Evolutionary conservation across 2,113 vertebrate genomes (phyloP).

Genomic region (Euleptes europaea): DNA sequence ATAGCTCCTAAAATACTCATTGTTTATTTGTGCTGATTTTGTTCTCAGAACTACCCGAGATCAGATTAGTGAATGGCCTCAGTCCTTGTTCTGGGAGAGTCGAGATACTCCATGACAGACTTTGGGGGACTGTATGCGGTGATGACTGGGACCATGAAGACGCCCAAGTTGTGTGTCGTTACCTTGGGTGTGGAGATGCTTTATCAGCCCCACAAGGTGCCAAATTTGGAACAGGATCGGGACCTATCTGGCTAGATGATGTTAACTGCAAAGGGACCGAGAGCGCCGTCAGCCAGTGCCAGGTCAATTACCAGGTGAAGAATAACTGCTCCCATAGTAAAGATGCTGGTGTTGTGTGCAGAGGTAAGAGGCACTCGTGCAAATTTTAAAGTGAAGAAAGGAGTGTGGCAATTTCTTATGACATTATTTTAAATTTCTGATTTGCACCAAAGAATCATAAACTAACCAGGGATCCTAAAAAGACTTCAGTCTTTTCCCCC

Average conservation of each 20-base stretch:
- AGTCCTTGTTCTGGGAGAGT: constrained; percentile 28
- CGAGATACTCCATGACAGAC: constrained; percentile 26
- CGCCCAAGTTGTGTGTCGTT: constrained; percentile 18
- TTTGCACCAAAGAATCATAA: too few relatives aligned
- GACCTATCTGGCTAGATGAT: constrained; percentile 8
- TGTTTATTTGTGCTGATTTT: not conserved
- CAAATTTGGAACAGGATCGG: constrained; percentile 7
- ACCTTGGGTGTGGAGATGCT: constrained; percentile 40
- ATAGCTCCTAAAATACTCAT: not conserved
- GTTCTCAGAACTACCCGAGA: not conserved
- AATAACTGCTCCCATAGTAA: constrained; percentile 6
- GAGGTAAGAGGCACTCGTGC: constrained; percentile 26
- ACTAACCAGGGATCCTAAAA: too few relatives aligned
- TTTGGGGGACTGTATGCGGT: constrained; percentile 41
- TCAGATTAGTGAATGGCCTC: constrained; percentile 23
- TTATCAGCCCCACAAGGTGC: constrained; percentile 1
- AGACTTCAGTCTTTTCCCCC: too few relatives aligned
- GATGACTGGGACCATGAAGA: constrained; percentile 26
- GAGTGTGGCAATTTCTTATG: not conserved
- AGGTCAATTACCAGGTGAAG: not conserved
- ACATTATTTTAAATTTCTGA: not conserved
- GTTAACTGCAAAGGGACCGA: constrained; percentile 22
- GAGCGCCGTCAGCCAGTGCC: constrained; percentile 6
- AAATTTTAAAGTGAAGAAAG: not conserved
- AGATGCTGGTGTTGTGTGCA: constrained; percentile 27